Evolutionary conservation across 1,140 invertebrate species (phyloP).

Genomic region (Choristoneura fumiferana): DNA sequence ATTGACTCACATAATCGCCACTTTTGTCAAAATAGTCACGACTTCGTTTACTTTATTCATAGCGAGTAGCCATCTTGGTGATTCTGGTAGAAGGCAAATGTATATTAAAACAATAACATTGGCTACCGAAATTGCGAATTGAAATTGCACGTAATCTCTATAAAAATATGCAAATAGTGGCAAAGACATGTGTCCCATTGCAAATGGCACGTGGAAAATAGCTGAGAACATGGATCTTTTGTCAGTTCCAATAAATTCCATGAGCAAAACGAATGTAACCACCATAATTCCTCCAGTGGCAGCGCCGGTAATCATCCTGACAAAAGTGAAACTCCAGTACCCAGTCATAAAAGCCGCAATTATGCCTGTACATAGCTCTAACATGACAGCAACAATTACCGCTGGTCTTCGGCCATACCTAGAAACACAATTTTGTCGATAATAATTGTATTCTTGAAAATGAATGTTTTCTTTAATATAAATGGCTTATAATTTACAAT

Average conservation of each 20-base stretch:
- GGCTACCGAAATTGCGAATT: slow-evolving; percentile 76
- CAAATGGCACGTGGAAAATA: slow-evolving; percentile 80
- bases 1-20: slow-evolving; percentile 78
- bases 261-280: slow-evolving; percentile 79
- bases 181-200: slow-evolving; percentile 76
- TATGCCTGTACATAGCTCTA: slow-evolving; percentile 80
- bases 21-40: slow-evolving; percentile 72
- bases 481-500: no score
- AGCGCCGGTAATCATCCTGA: slow-evolving; percentile 81
- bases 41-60: slow-evolving; percentile 79
- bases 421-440: not conserved
- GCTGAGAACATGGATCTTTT: slow-evolving; percentile 81
- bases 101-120: slow-evolving; percentile 74
- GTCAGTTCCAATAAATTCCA: slow-evolving; percentile 71
- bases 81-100: slow-evolving; percentile 84
- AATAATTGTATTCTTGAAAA: no score
- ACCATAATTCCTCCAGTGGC: slow-evolving; percentile 81
- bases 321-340: slow-evolving; percentile 81
- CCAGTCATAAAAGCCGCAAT: slow-evolving; percentile 80
- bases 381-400: slow-evolving; percentile 77
- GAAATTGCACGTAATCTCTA: slow-evolving; percentile 77
- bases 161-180: slow-evolving; percentile 78
- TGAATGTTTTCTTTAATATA: no score
- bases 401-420: slow-evolving; percentile 82
- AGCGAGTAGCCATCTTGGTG: slow-evolving; percentile 83